phyloP scores from a whole-genome alignment of 2,113 vertebrate species.

The Speoplatyrhinus poulsoni region DNA sequence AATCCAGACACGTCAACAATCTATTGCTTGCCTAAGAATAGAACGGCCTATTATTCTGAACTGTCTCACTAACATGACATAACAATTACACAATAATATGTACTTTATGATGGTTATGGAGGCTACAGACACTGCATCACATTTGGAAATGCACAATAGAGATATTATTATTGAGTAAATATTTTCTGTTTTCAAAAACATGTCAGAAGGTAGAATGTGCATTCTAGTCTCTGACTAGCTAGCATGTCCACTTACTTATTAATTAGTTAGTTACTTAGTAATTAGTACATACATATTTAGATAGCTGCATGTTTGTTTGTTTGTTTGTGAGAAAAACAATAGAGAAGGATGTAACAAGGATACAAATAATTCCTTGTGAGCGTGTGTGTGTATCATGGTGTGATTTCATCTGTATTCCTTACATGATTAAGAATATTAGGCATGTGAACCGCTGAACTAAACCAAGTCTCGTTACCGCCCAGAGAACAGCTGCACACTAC shows the following conservation, averaged over 20 bases:
- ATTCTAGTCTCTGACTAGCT: background rate
- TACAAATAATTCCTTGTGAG: background rate
- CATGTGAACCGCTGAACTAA: background rate
- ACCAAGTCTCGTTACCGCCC: conserved; percentile 19
- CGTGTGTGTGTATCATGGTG: conserved; percentile 2
- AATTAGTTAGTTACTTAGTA: background rate
- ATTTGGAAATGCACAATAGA: no score
- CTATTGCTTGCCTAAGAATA: no score
- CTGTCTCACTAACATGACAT: no score
- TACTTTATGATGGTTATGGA: no score
- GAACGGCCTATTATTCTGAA: no score
- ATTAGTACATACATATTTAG: background rate
- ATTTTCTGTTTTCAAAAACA: no score
- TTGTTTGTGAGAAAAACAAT: background rate
- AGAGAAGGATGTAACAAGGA: background rate
- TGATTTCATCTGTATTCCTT: background rate
- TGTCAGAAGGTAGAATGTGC: background rate
- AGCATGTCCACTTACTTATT: no score
- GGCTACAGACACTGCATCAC: no score
- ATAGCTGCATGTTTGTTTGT: background rate
- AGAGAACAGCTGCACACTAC: conserved; percentile 26
- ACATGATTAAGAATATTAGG: background rate
- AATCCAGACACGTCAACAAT: no score
- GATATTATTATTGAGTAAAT: no score
- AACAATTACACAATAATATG: no score